These are phyloP conservation scores for Diorhabda sublineata DNA, from an alignment of 1,140 invertebrate genomes.

Conservation along the genomic window DNA sequence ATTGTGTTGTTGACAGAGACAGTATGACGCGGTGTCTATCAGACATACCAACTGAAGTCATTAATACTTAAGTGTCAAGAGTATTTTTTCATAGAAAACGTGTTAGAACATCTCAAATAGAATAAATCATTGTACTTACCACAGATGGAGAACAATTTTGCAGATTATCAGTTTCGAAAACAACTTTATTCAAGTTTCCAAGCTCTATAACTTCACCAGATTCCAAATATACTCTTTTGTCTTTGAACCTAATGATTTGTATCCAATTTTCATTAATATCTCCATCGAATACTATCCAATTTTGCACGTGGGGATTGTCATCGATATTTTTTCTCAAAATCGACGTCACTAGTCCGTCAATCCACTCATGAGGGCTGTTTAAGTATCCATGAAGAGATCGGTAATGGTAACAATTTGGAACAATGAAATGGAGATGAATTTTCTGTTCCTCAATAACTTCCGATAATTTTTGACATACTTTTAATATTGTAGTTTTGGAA, in stretches of 20 bases:
- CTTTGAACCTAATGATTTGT: slow-evolving; percentile 84
- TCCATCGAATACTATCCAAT: slow-evolving; percentile 78
- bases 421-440: slow-evolving; percentile 62
- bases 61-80: no score
- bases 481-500: slow-evolving; percentile 56
- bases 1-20: no score
- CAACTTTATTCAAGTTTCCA: slow-evolving; percentile 76
- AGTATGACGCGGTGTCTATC: no score
- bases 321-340: slow-evolving; percentile 64
- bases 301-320: slow-evolving; percentile 61
- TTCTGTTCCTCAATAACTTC: slow-evolving; percentile 8
- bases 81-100: no score
- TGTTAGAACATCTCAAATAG: no score
- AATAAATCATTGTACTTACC: slow-evolving; percentile 48
- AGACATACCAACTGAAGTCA: no score
- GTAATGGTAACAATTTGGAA: slow-evolving; percentile 86
- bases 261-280: slow-evolving; percentile 90
- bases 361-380: slow-evolving; percentile 82
- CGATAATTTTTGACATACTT: slow-evolving; percentile 18
- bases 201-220: slow-evolving; percentile 78
- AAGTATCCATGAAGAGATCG: slow-evolving; percentile 84
- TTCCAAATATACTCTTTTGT: slow-evolving; percentile 69
- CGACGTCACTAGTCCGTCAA: slow-evolving; percentile 75
- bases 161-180: slow-evolving; percentile 89
- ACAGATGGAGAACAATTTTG: slow-evolving; percentile 81